Evolutionary conservation across 2,888 invertebrate genomes (phyloP).

Genomic region (Lasioglossum villosulum): DNA sequence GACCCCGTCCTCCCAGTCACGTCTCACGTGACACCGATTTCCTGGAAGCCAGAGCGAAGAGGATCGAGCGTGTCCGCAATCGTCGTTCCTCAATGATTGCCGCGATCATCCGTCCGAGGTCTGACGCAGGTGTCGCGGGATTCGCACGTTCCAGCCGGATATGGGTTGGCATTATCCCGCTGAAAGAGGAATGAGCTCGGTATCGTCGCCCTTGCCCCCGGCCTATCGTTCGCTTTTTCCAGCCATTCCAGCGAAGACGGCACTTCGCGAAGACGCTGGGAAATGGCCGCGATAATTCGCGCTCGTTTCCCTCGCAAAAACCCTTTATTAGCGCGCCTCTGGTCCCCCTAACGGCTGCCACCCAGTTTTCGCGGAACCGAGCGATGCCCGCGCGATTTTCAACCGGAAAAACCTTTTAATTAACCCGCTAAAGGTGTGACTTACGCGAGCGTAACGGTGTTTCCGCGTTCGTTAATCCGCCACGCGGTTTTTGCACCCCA

Average conservation of each 20-base stretch:
- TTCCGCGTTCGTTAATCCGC: slow-evolving; percentile 26
- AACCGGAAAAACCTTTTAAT: slow-evolving; percentile 43
- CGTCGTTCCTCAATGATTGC: slow-evolving; percentile 76
- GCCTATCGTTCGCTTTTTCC: slow-evolving; percentile 65
- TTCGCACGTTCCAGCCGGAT: slow-evolving; percentile 72
- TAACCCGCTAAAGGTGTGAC: slow-evolving; percentile 34
- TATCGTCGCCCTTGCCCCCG: slow-evolving; percentile 24
- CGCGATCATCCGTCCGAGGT: slow-evolving; percentile 65
- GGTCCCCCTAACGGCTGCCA: background rate
- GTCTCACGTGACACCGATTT: slow-evolving; percentile 58
- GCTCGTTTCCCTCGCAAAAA: slow-evolving; percentile 46
- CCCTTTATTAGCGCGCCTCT: slow-evolving; percentile 49
- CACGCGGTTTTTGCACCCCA: background rate
- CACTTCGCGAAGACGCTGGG: slow-evolving; percentile 50
- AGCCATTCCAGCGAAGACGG: slow-evolving; percentile 46
- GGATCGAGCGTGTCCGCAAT: slow-evolving; percentile 72
- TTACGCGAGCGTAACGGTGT: background rate
- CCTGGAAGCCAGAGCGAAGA: slow-evolving; percentile 59
- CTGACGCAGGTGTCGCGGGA: slow-evolving; percentile 71
- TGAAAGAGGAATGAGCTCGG: slow-evolving; percentile 41
- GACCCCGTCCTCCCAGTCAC: slow-evolving; percentile 39
- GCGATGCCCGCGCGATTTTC: slow-evolving; percentile 16
- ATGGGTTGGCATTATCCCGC: slow-evolving; percentile 69
- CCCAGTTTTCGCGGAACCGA: slow-evolving; percentile 46
- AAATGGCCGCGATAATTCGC: slow-evolving; percentile 66